Evolutionary conservation across 2,113 vertebrate species (phyloP), one percentile per base, ranked within the genome.

Genomic region (Ursus arctos): DNA sequence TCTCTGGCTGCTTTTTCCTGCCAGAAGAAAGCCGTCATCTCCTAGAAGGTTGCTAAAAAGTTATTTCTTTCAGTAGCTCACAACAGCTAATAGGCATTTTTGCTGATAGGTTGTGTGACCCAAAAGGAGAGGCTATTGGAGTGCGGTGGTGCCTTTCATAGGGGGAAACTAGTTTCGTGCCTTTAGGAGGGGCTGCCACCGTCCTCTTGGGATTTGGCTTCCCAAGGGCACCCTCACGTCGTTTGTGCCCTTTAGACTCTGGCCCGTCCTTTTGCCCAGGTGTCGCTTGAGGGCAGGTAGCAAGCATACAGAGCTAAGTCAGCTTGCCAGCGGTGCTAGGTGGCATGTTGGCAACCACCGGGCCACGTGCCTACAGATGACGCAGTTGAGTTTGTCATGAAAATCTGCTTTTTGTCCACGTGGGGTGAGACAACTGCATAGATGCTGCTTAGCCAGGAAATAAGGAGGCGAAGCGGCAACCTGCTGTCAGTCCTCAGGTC

Each of bases 231-330:
- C 51, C 81, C 85, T 96, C 49, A 74, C 31, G 18, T 93, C 79
- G n/a, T 55, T 55, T 79, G 47, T 83, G 82, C 92, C 82, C 92
- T 97, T 96, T 95, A 95, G 83, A 95, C 85, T 95, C 71, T 94
- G 26, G 82, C 51, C 69, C 85, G 15, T 91, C 82, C 53, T 49
- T 65, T 94, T 82, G 36, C 79, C 79, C 81, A 94, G 91, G 82
- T 93, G 63, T 94, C 94, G 67, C 76, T 88, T 93, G 47, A 94
- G 81, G 82, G 57, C 57, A n/a, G 57, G 57, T 88, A 77, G 86
- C 91, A 88, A 22, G 80, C 80, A 90, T 31, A 49, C 31, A 72
- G 31, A 80, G 88, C 47, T 49, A 74, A 90, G 33, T 76, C 51
- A 89, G 71, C 85, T 89, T 80, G 36, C 81, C 81, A 77, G 11